Evolutionary conservation across 2,888 invertebrate genomes (phyloP), one percentile per base, ranked within the genome.

Genomic region (Coelopa pilipes): DNA sequence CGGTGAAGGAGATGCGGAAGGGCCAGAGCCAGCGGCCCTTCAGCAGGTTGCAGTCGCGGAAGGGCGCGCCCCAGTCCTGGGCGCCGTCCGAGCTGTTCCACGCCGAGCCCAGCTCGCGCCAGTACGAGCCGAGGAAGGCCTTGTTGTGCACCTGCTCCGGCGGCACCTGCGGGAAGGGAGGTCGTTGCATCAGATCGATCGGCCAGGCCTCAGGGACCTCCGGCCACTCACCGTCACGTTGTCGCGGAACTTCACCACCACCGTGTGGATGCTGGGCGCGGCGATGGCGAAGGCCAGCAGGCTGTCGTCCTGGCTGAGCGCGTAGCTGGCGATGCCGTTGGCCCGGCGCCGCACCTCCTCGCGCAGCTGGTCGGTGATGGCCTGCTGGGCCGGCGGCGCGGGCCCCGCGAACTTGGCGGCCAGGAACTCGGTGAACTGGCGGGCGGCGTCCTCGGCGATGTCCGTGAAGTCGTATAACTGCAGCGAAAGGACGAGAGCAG

Each of bases 11-110:
- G 79, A 87, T 85, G 80, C 88, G 86, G 83, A 87, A 88, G 34
- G 88, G 88, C 88, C 88, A 88, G 24, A 88, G 77, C 88, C 88
- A 88, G 78, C 88, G 84, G 34, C 86, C 85, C 59, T 83, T 82
- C 74, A 88, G 79, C 74, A 87, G 81, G 80, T 85, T 87, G 80
- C 88, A 88, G 79, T 88, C 88, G 74, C 84, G 81, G 76, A 88
- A 88, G 21, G 88, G 88, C n/a, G 87, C 84, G 0, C 87, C 87
- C 88, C 88, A 88, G 72, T 86, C 85, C 78, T 87, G 86, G 1
- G 87, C 79, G 19, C 87, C 86, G 24, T 87, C 88, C 5, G 82
- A 83, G 79, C 85, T 86, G 77, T 88, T 88, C 88, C 88, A 88
- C 59, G 88, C 88, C 75, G 81, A 82, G 73, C 87, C 86, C 77